phyloP scores from a whole-genome alignment of 2,113 vertebrate species.

The Rhegmatorhina hoffmannsi region DNA sequence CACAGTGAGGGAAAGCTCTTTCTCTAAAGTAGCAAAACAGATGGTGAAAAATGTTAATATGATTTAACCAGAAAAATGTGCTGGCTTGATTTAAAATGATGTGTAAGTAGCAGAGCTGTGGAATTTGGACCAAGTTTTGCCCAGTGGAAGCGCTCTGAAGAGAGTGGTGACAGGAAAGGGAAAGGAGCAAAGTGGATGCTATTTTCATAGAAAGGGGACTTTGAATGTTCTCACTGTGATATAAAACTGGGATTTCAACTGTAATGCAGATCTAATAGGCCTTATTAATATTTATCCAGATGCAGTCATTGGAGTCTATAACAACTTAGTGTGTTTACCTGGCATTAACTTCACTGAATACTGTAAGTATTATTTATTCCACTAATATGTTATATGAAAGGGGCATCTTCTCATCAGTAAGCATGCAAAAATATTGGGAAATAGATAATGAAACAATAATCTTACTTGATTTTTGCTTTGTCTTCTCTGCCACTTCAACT shows the following conservation, averaged over 20 bases:
- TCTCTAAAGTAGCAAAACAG: constrained; percentile 41
- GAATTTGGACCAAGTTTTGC: neutral
- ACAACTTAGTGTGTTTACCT: neutral
- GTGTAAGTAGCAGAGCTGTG: neutral
- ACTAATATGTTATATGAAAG: neutral
- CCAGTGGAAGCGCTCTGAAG: neutral
- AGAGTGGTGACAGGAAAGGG: neutral
- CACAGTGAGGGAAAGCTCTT: constrained; percentile 75
- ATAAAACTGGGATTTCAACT: neutral
- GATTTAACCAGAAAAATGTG: neutral
- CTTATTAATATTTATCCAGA: neutral
- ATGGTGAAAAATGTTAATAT: neutral
- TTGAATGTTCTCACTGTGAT: neutral
- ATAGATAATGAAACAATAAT: neutral
- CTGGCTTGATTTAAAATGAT: neutral
- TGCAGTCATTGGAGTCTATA: neutral
- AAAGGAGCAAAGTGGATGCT: neutral
- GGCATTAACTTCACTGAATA: neutral
- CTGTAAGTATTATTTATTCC: neutral
- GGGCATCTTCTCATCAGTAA: neutral
- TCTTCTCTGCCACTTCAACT: constrained; percentile 67
- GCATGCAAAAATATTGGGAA: neutral
- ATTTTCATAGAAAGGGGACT: neutral
- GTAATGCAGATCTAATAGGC: neutral
- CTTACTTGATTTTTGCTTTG: constrained; percentile 64